A percentile compares a stretch with the other conserved stretches of the same genome.
phyloP scores from a whole-genome alignment of 2,888 invertebrate species.

The Colostygia pectinataria region DNA sequence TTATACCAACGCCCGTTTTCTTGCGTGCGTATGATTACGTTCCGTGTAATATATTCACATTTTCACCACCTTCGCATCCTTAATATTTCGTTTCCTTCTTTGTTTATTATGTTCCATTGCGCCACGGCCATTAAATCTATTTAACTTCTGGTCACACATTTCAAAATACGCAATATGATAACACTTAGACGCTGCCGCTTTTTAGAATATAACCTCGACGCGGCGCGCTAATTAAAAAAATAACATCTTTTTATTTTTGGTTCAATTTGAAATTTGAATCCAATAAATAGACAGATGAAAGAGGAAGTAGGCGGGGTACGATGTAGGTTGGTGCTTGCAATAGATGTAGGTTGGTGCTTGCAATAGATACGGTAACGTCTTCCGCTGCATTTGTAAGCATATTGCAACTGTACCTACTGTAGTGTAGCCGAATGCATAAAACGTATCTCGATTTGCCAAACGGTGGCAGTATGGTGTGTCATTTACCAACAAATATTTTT shows the following conservation, averaged over 20 bases:
- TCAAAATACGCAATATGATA: too few species aligned
- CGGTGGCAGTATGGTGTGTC: conserved; percentile 49
- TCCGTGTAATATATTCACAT: conserved; percentile 79
- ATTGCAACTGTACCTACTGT: conserved; percentile 37
- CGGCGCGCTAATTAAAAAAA: too few species aligned
- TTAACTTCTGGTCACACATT: conserved; percentile 15
- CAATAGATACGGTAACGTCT: conserved; percentile 44
- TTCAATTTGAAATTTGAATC: background rate
- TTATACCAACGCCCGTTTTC: conserved; percentile 60
- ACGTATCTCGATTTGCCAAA: conserved; percentile 52
- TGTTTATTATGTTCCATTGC: conserved; percentile 47
- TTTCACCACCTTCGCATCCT: conserved; percentile 78
- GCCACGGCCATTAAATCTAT: conserved; percentile 20
- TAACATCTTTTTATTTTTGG: background rate
- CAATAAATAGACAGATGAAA: background rate
- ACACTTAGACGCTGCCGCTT: too few species aligned
- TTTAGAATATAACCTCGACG: too few species aligned
- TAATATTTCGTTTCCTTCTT: conserved; percentile 68
- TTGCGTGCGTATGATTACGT: conserved; percentile 80
- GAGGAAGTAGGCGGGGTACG: conserved; percentile 4
- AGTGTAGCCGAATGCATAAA: conserved; percentile 36
- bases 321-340: conserved; percentile 20
- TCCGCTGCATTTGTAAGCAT: conserved; percentile 42
- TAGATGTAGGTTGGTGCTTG: conserved; percentile 33
- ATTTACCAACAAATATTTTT: conserved; percentile 51